phyloP scores from a whole-genome alignment of 2,113 vertebrate species.

The Puma concolor region DNA sequence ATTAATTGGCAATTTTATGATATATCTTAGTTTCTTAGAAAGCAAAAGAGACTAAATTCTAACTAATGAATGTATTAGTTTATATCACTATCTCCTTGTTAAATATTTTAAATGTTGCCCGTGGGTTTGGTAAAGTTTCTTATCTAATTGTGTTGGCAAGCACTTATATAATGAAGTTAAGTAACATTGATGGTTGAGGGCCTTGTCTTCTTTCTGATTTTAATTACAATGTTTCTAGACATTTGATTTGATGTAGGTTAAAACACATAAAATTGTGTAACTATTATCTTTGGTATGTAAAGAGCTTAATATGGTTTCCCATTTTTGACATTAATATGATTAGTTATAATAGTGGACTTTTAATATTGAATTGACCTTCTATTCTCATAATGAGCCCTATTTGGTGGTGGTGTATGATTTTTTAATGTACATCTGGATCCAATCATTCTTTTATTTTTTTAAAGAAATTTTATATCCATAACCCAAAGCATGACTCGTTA shows the following conservation, averaged over 20 bases:
- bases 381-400: constrained; percentile 52
- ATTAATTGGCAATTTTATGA: constrained; percentile 6
- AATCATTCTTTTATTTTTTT: constrained; percentile 54
- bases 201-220: constrained; percentile 25
- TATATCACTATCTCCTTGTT: neutral
- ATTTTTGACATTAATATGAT: constrained; percentile 65
- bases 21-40: constrained; percentile 23
- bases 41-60: neutral
- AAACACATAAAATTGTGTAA: constrained; percentile 39
- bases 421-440: constrained; percentile 58
- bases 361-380: constrained; percentile 59
- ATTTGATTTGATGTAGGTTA: constrained; percentile 49
- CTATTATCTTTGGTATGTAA: constrained; percentile 37
- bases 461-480: constrained; percentile 41
- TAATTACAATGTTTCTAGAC: constrained; percentile 55
- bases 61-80: neutral
- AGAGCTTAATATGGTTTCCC: constrained; percentile 51
- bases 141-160: neutral
- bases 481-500: constrained; percentile 15
- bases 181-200: neutral
- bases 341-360: constrained; percentile 58
- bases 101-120: neutral
- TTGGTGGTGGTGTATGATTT: constrained; percentile 34
- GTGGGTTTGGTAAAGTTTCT: constrained; percentile 34
- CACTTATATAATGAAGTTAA: neutral